These are phyloP conservation scores for Apeltes quadracus DNA, from an alignment of 2,113 vertebrate genomes.

Conservation along the genomic window DNA sequence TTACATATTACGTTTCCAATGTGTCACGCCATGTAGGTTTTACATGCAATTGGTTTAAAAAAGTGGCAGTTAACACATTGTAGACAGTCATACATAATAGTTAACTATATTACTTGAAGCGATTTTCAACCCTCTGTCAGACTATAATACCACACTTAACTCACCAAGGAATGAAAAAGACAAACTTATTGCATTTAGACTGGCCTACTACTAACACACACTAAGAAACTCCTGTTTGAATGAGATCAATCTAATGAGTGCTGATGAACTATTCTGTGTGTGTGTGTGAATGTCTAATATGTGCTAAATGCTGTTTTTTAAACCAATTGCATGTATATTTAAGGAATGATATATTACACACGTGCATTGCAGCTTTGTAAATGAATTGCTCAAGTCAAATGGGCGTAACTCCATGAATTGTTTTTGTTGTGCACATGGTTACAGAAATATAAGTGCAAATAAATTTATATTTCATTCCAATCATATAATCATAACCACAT, in stretches of 20 bases:
- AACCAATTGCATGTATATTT: neutral
- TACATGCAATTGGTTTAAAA: neutral
- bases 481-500: neutral
- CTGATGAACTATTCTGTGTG: fast-evolving
- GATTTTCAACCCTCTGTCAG: neutral
- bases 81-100: neutral
- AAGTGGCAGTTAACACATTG: neutral
- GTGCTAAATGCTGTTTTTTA: neutral
- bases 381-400: neutral
- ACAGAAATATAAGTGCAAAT: neutral
- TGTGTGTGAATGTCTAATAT: neutral
- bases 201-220: neutral
- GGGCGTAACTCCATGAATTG: neutral
- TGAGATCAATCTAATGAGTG: neutral
- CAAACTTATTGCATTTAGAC: neutral
- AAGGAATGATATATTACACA: neutral
- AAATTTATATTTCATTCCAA: neutral
- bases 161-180: neutral
- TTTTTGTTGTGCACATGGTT: neutral
- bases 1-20: too few species aligned
- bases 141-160: neutral
- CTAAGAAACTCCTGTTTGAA: neutral
- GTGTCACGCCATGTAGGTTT: too few species aligned
- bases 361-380: neutral
- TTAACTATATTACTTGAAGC: neutral